Conservation (phyloP, 2,888 invertebrate genomes). For the Hedya salicella region DNA sequence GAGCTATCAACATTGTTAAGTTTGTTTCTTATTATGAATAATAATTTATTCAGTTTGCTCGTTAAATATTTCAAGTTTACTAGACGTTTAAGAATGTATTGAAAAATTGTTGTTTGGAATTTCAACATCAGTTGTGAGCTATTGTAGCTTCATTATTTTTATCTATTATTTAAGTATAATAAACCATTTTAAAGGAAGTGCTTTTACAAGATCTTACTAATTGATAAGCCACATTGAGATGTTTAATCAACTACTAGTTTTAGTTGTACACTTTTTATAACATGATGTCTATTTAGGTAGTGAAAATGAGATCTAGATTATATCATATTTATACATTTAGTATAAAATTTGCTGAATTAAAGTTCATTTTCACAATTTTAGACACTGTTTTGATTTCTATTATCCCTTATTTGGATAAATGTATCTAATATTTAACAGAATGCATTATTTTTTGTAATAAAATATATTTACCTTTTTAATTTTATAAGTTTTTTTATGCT, state of each 20-base stretch:
- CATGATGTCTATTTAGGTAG: conserved; percentile 85
- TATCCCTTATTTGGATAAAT: conserved; percentile 43
- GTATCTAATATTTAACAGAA: conserved; percentile 41
- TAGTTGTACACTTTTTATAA: conserved; percentile 86
- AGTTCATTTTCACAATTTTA: conserved; percentile 85
- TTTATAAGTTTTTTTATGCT: conserved; percentile 36
- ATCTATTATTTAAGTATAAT: conserved; percentile 84
- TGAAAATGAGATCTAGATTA: conserved; percentile 84
- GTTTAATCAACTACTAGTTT: conserved; percentile 85
- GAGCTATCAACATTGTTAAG: conserved; percentile 85
- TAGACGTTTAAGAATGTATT: conserved; percentile 83
- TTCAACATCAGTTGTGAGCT: conserved; percentile 81
- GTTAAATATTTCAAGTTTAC: conserved; percentile 85
- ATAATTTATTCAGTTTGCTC: conserved; percentile 85
- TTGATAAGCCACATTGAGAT: conserved; percentile 83
- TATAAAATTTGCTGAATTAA: conserved; percentile 85
- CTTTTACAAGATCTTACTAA: conserved; percentile 85
- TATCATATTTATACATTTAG: conserved; percentile 86
- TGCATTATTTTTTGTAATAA: conserved; percentile 42
- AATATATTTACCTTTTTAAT: conserved; percentile 38
- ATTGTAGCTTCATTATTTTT: conserved; percentile 80
- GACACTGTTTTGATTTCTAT: conserved; percentile 64
- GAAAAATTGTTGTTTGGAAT: conserved; percentile 80
- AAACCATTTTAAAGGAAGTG: conserved; percentile 81
- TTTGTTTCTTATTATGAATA: conserved; percentile 83